Evolutionary conservation across 53 echinoderm and acorn worm species (phyloP).

Genomic region (Astropecten irregularis): DNA sequence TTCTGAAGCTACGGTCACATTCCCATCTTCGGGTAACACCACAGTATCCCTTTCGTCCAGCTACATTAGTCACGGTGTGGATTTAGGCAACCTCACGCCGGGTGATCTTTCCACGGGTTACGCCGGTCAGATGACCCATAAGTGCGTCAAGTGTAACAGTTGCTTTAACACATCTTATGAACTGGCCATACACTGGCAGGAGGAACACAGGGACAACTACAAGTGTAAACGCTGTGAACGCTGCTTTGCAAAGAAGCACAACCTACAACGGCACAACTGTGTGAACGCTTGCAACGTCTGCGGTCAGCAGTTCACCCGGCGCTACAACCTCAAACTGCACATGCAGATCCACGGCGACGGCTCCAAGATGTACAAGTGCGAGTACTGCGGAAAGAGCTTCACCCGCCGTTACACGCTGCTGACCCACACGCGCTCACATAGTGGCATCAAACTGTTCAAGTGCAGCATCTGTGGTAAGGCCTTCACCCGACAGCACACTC

Average conservation of each 20-base stretch:
- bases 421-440: slow-evolving; percentile 52
- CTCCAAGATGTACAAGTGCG: slow-evolving; percentile 59
- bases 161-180: slow-evolving; percentile 22
- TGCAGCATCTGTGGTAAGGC: slow-evolving; percentile 75
- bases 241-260: slow-evolving; percentile 42
- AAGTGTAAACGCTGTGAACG: slow-evolving; percentile 48
- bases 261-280: slow-evolving; percentile 36
- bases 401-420: slow-evolving; percentile 55
- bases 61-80: slow-evolving; percentile 25
- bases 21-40: slow-evolving; percentile 9
- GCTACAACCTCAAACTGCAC: slow-evolving; percentile 80
- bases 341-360: slow-evolving; percentile 72
- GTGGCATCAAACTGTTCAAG: slow-evolving; percentile 52
- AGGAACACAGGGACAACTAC: slow-evolving; percentile 39
- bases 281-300: slow-evolving; percentile 70
- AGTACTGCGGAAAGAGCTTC: slow-evolving; percentile 66
- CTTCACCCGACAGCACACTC: slow-evolving; percentile 66
- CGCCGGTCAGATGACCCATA: not conserved
- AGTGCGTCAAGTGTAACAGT: slow-evolving; percentile 7
- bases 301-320: slow-evolving; percentile 71
- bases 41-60: slow-evolving; percentile 1
- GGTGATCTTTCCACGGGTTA: not conserved
- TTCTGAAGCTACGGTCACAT: slow-evolving; percentile 9
- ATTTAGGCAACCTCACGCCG: not conserved
- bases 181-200: slow-evolving; percentile 41